phyloP scores from a whole-genome alignment of 1,140 invertebrate genomes.

The Heliconius nattereri region DNA sequence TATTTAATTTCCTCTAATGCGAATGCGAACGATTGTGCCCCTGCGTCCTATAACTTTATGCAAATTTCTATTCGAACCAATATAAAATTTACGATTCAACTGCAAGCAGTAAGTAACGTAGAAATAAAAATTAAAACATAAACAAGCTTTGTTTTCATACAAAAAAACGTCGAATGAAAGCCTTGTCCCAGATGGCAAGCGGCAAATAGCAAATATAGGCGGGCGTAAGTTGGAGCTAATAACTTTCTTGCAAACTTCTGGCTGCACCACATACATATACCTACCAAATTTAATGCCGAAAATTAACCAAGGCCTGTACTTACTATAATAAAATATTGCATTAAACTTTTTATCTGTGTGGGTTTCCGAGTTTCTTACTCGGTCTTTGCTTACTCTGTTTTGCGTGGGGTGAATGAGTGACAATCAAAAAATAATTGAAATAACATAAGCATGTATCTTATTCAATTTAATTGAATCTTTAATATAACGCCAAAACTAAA shows the following conservation, averaged over 20 bases:
- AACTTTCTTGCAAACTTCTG: slow-evolving; percentile 12
- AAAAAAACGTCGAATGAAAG: slow-evolving; percentile 1
- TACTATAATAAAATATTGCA: neutral
- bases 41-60: neutral
- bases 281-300: neutral
- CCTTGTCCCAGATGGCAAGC: slow-evolving; percentile 10
- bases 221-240: slow-evolving; percentile 12
- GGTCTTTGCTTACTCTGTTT: no score
- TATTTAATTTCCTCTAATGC: no score
- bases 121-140: slow-evolving; percentile 14
- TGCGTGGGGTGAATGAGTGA: no score
- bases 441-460: no score
- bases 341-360: neutral
- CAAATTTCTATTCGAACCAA: neutral
- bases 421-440: no score
- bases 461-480: no score
- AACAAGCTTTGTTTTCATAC: slow-evolving; percentile 17
- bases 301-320: neutral
- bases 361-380: no score
- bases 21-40: no score
- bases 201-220: slow-evolving; percentile 15
- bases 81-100: slow-evolving; percentile 1
- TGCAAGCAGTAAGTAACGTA: neutral
- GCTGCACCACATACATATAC: slow-evolving; percentile 6
- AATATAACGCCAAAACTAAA: no score